Conservation (phyloP, 1,140 invertebrate genomes). For the Ostrea edulis region DNA sequence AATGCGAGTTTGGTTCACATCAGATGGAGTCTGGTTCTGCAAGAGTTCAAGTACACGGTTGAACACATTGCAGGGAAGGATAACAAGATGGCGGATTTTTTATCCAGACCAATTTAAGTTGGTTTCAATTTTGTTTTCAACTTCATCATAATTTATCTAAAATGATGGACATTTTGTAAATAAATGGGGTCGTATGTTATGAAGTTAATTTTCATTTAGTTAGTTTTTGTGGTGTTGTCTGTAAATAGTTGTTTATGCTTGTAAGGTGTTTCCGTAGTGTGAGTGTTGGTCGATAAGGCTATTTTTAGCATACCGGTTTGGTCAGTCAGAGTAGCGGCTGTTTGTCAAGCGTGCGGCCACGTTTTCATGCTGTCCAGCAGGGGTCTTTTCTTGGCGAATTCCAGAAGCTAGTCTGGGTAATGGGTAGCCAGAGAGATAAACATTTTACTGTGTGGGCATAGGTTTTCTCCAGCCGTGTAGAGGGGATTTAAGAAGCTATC, state of each 20-base stretch:
- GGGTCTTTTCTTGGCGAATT: too few relatives aligned
- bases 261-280: background rate
- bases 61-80: slow-evolving; percentile 15
- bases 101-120: background rate
- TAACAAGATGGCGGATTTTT: slow-evolving; percentile 13
- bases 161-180: background rate
- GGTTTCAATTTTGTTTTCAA: too few relatives aligned
- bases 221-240: background rate
- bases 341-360: background rate
- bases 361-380: background rate
- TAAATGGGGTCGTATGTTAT: background rate
- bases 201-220: background rate
- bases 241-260: background rate
- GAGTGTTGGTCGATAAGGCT: too few relatives aligned
- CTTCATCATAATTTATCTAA: background rate
- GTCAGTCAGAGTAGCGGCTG: background rate
- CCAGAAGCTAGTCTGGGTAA: too few relatives aligned
- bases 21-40: slow-evolving; percentile 40
- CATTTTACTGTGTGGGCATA: too few relatives aligned
- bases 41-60: slow-evolving; percentile 7
- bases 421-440: too few relatives aligned
- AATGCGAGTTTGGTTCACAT: slow-evolving; percentile 54
- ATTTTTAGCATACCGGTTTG: background rate
- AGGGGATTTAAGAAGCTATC: too few relatives aligned
- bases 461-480: too few relatives aligned